A percentile compares a stretch with the other conserved stretches of the same genome.
phyloP scores from a whole-genome alignment of 1,140 invertebrate species.

The Sesamia nonagrioides region DNA sequence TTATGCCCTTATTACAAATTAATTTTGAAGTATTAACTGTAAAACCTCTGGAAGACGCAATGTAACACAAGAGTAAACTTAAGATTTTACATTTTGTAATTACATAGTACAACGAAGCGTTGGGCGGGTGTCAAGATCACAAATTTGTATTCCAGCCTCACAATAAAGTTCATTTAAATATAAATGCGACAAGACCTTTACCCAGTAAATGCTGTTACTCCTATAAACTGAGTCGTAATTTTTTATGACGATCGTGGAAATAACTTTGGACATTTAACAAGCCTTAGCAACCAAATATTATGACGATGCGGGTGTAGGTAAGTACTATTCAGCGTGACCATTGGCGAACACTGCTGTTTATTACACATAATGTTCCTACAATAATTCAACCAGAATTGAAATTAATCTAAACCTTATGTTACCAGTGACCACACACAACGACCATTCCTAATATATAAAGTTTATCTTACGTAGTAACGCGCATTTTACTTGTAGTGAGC shows the following conservation, averaged over 20 bases:
- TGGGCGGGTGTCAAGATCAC: conserved; percentile 65
- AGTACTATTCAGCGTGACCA: neutral
- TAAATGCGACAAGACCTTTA: conserved; percentile 76
- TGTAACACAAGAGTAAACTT: conserved; percentile 31
- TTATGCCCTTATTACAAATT: conserved; percentile 24
- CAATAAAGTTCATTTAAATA: conserved; percentile 80
- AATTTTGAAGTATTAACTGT: conserved; percentile 11
- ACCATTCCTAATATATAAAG: no score
- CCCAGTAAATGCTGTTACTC: conserved; percentile 69
- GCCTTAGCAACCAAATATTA: conserved; percentile 63
- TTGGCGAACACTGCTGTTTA: no score
- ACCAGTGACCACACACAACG: neutral
- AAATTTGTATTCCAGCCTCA: conserved; percentile 78
- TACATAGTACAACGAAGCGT: conserved; percentile 53
- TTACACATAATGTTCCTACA: neutral
- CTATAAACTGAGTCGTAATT: conserved; percentile 70
- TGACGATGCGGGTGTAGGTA: conserved; percentile 33
- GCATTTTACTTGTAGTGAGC: no score
- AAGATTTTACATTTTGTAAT: conserved; percentile 37
- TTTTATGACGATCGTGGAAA: conserved; percentile 68
- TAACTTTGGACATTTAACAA: conserved; percentile 65
- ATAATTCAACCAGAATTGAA: neutral
- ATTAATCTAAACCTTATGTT: neutral
- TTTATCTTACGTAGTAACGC: no score
- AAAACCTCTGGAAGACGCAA: conserved; percentile 17